Conservation (phyloP, 92 coral and sea anemone species). For the Epizoanthus stellaris region DNA sequence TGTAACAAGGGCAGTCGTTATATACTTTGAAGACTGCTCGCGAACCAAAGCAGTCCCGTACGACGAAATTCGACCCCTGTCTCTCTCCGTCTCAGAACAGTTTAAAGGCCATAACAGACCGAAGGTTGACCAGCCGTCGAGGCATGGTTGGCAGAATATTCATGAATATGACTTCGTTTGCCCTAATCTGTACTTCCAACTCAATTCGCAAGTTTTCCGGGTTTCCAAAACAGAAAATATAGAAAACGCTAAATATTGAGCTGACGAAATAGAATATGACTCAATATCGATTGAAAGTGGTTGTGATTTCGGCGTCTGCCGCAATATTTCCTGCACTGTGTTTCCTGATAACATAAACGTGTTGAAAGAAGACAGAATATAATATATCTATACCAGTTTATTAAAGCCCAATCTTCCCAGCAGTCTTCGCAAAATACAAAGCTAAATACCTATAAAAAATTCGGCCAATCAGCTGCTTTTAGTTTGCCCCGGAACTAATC, state of each 20-base stretch:
- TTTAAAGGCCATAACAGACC: not conserved
- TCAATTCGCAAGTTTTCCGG: not conserved
- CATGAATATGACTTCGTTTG: not conserved
- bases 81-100: conserved; percentile 10
- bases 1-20: not conserved
- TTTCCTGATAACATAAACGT: conserved; percentile 15
- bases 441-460: conserved; percentile 39
- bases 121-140: no score
- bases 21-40: conserved; percentile 9
- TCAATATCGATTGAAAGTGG: not conserved
- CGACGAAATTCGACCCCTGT: conserved; percentile 9
- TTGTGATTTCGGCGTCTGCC: not conserved
- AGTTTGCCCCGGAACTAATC: conserved; percentile 29
- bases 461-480: conserved; percentile 39
- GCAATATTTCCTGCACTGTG: conserved; percentile 14
- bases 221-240: not conserved
- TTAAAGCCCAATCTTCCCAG: conserved; percentile 46
- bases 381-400: conserved; percentile 29
- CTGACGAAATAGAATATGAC: not conserved
- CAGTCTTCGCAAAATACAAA: conserved; percentile 43
- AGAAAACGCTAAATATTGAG: not conserved
- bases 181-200: not conserved
- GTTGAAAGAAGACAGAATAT: conserved; percentile 40
- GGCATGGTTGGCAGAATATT: not conserved
- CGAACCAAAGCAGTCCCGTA: not conserved